These are phyloP conservation scores for Coranthus polyacanthus DNA, from an alignment of 2,797 vertebrate species.

Conservation along the genomic window DNA sequence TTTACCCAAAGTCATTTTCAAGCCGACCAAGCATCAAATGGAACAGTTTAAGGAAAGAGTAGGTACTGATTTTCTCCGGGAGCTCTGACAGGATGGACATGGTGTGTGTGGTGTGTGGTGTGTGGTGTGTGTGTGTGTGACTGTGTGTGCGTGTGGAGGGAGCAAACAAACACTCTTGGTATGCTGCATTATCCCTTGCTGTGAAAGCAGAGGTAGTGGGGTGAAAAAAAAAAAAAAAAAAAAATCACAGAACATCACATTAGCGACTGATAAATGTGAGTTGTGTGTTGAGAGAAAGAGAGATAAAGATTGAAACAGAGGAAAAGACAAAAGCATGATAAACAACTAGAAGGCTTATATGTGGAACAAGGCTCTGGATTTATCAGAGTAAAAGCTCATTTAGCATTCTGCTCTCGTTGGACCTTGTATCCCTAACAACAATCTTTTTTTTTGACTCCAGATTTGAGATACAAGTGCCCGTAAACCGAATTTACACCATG, in stretches of 20 bases:
- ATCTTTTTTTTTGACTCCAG: conserved; percentile 4
- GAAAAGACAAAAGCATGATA: conserved; percentile 33
- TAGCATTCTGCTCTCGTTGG: background rate
- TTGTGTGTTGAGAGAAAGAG: conserved; percentile 5
- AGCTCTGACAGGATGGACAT: conserved; percentile 67
- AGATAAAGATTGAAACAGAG: conserved; percentile 45
- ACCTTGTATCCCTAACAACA: conserved; percentile 1
- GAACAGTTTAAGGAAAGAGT: conserved; percentile 76
- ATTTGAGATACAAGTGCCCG: too few relatives aligned
- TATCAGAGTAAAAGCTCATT: conserved; percentile 10
- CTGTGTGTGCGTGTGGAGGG: conserved; percentile 5
- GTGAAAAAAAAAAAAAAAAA: background rate
- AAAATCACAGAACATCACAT: conserved; percentile 54
- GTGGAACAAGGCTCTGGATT: conserved; percentile 18
- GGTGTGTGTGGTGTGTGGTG: conserved; percentile 23
- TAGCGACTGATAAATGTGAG: conserved; percentile 18
- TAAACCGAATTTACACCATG: too few relatives aligned
- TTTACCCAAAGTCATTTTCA: conserved; percentile 79
- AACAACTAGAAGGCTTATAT: conserved; percentile 30
- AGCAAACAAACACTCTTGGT: conserved; percentile 60
- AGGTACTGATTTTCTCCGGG: conserved; percentile 67
- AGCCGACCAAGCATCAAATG: conserved; percentile 80
- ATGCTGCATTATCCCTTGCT: conserved; percentile 54
- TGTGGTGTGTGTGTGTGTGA: conserved; percentile 3
- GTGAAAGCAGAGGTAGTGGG: conserved; percentile 48